Evolutionary conservation across 2,888 invertebrate genomes (phyloP), one percentile per base, ranked within the genome.

Genomic region (Agriopis leucophaearia): DNA sequence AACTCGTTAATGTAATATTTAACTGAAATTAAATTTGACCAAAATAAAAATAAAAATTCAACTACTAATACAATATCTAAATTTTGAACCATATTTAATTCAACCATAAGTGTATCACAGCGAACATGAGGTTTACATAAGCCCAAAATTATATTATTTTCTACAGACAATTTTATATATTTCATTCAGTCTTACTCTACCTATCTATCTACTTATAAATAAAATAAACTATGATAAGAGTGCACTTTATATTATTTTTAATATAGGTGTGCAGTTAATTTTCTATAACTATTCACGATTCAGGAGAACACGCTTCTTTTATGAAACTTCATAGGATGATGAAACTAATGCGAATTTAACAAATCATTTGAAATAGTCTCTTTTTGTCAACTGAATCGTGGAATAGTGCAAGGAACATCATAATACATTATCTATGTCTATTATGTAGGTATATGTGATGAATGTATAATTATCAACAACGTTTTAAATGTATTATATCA

Each of bases 161-260:
- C 83, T 87, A 85, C 81, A 82, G 79, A 83, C 80, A 79, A 76
- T 83, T 82, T 81, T 74, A 64, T 74, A 64, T 81, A 80, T 79
- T 85, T 86, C 82, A 81, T 84, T 92, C 92, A 93, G 92, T 92
- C 92, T 92, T 92, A 92, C 78, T 81, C 91, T 92, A 92, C 86
- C 77, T 85, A 79, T 80, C 91, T 92, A 92, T 85, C 76, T 85
- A 79, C 78, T 74, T 80, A 82, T 81, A 81, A 82, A 84, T 85
- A 85, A 85, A 82, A 81, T 85, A 75, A 79, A 83, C 80, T 87
- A 87, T 85, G 79, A 86, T 86, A 86, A 84, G 83, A 85, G 92
- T 93, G 92, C 92, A 89, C 88, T 84, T 88, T 88, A 85, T 85
- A 82, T 84, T 84, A 86, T 79, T 73, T 79, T 83, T 83, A 81